Percentiles rank a stretch among this genome's conserved stretches.
Evolutionary conservation across 1,140 invertebrate genomes (phyloP).

Genomic region (Plutomurus gul): DNA sequence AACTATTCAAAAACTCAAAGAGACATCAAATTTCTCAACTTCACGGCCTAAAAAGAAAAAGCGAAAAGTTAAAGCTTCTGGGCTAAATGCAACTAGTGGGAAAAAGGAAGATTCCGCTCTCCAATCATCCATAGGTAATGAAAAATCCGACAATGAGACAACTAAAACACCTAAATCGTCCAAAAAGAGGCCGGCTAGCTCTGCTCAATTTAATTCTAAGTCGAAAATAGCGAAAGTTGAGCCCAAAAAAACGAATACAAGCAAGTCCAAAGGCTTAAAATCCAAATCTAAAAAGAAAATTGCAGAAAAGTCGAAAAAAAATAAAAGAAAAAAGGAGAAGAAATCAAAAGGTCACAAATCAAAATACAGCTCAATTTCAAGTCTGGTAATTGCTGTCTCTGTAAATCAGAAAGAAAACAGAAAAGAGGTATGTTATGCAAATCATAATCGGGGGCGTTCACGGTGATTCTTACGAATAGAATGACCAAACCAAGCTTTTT

Average conservation of each 20-base stretch:
- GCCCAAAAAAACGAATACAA: background rate
- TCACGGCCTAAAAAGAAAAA: constrained; percentile 13
- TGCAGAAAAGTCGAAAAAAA: background rate
- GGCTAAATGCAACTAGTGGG: background rate
- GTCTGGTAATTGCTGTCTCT: background rate
- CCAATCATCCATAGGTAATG: background rate
- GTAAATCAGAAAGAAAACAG: constrained; percentile 27
- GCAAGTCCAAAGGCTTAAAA: background rate
- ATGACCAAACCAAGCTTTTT: background rate
- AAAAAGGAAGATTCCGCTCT: background rate
- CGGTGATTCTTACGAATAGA: background rate
- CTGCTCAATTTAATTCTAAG: background rate
- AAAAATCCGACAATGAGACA: background rate
- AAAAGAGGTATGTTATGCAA: constrained; percentile 31
- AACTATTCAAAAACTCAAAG: constrained; percentile 41
- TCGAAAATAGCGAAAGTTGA: background rate
- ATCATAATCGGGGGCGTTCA: background rate
- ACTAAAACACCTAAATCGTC: background rate
- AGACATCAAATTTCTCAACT: constrained; percentile 4
- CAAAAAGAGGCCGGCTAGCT: background rate
- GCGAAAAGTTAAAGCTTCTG: no score
- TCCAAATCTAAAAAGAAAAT: background rate
- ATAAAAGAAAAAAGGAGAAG: background rate
- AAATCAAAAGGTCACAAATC: background rate
- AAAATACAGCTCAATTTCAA: constrained; percentile 25